phyloP scores from a whole-genome alignment of 2,888 invertebrate genomes.

The Drosophila quasianomalipes region DNA sequence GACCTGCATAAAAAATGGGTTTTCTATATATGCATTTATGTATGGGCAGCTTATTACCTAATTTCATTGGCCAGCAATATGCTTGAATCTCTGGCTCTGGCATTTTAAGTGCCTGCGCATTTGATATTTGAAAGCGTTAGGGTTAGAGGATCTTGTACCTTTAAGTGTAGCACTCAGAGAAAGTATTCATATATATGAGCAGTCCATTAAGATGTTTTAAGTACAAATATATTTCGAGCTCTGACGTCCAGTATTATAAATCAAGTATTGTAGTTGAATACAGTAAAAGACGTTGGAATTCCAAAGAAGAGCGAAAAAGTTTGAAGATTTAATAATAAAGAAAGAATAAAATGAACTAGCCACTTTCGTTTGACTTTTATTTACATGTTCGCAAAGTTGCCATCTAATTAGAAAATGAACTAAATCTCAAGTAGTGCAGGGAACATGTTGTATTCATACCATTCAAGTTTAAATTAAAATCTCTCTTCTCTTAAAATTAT shows the following conservation, averaged over 20 bases:
- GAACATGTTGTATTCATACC: background rate
- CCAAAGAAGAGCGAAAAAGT: background rate
- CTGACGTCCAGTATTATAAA: constrained; percentile 5
- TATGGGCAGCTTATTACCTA: constrained; percentile 75
- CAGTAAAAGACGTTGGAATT: background rate
- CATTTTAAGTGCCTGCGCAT: constrained; percentile 69
- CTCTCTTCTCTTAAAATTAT: background rate
- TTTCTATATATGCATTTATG: constrained; percentile 60
- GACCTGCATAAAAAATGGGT: constrained; percentile 54
- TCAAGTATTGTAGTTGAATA: background rate
- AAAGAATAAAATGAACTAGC: background rate
- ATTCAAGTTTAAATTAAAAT: background rate
- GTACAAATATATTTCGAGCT: background rate
- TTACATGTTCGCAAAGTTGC: background rate
- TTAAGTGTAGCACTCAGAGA: constrained; percentile 14
- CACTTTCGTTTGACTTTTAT: background rate
- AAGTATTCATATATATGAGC: constrained; percentile 16
- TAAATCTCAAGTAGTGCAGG: background rate
- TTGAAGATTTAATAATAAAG: background rate
- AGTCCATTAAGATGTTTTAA: constrained; percentile 9
- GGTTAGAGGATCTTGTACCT: constrained; percentile 18
- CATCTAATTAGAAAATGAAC: background rate
- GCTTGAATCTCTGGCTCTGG: constrained; percentile 64
- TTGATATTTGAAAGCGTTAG: constrained; percentile 57
- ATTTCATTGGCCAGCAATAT: constrained; percentile 65